Conservation (phyloP, 2,888 invertebrate species). For the Tortricodes alternella region DNA sequence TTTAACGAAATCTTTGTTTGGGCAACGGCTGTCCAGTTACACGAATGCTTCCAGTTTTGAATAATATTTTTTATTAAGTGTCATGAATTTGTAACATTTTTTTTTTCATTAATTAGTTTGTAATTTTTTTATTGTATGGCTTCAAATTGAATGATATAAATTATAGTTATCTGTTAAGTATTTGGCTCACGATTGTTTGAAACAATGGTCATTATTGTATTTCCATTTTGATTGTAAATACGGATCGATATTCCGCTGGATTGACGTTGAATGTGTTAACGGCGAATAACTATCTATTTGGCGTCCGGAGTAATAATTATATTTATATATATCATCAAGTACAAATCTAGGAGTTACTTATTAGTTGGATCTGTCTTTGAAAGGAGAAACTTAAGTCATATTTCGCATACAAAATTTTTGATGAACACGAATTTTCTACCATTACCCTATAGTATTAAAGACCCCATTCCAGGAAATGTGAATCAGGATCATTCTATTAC, state of each 20-base stretch:
- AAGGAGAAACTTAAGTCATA: constrained; percentile 54
- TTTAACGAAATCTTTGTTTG: constrained; percentile 40
- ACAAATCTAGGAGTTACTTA: constrained; percentile 72
- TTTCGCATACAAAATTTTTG: constrained; percentile 45
- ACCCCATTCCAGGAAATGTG: constrained; percentile 55
- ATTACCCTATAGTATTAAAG: constrained; percentile 60
- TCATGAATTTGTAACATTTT: constrained; percentile 66
- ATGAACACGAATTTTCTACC: constrained; percentile 44
- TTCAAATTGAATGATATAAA: constrained; percentile 51
- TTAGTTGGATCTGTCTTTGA: constrained; percentile 46
- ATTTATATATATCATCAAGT: constrained; percentile 68
- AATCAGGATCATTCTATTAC: neutral
- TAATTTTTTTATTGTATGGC: constrained; percentile 70
- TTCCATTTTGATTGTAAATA: constrained; percentile 55
- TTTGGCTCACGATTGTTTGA: constrained; percentile 46
- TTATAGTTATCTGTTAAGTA: constrained; percentile 53
- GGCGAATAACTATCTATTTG: constrained; percentile 63
- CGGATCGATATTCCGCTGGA: constrained; percentile 38
- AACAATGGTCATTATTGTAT: constrained; percentile 38
- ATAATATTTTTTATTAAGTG: constrained; percentile 55
- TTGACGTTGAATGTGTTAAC: constrained; percentile 37
- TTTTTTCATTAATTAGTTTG: constrained; percentile 69
- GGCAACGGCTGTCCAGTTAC: constrained; percentile 63
- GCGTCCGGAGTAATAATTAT: constrained; percentile 65
- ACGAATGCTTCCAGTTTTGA: constrained; percentile 70